Percentiles rank a stretch among this genome's conserved stretches.
Evolutionary conservation across 2,888 invertebrate genomes (phyloP).

Genomic region (Cremastobaeus sp.): DNA sequence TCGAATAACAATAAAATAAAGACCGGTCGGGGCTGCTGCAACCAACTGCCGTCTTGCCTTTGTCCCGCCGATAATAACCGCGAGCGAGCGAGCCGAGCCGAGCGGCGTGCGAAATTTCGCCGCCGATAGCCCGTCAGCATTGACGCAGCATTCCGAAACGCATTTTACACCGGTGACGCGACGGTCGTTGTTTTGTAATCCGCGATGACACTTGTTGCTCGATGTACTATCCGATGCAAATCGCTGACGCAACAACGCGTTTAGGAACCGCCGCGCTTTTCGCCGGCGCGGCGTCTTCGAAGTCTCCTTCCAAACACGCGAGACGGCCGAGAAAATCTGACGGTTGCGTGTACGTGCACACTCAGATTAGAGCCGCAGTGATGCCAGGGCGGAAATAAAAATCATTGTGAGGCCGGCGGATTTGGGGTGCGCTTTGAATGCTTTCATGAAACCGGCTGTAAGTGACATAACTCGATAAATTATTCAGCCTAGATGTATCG

Average conservation of each 20-base stretch:
- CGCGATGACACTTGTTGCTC: constrained; percentile 60
- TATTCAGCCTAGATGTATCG: constrained; percentile 60
- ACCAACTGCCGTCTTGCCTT: constrained; percentile 3
- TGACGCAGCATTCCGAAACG: constrained; percentile 33
- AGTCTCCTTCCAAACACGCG: background rate
- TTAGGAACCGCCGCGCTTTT: constrained; percentile 12
- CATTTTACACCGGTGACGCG: constrained; percentile 42
- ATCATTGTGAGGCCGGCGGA: constrained; percentile 55
- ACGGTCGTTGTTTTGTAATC: constrained; percentile 55
- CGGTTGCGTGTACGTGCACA: too few relatives aligned
- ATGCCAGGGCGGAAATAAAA: too few relatives aligned
- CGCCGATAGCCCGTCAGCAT: constrained; percentile 17
- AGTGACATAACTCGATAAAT: constrained; percentile 63
- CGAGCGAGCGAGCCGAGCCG: constrained; percentile 7
- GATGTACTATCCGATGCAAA: constrained; percentile 49
- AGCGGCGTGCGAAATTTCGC: constrained; percentile 17
- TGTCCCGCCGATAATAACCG: constrained; percentile 16
- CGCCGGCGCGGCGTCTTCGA: background rate
- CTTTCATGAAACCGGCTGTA: constrained; percentile 62
- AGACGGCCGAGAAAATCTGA: too few relatives aligned
- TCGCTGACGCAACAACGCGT: constrained; percentile 45
- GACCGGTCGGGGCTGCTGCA: background rate
- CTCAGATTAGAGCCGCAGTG: too few relatives aligned
- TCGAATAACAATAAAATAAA: constrained; percentile 12
- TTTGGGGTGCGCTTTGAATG: constrained; percentile 57